Percentiles rank a stretch among this genome's conserved stretches.
Conservation (phyloP, 92 coral and sea anemone genomes). For the Actinernus sp. region DNA sequence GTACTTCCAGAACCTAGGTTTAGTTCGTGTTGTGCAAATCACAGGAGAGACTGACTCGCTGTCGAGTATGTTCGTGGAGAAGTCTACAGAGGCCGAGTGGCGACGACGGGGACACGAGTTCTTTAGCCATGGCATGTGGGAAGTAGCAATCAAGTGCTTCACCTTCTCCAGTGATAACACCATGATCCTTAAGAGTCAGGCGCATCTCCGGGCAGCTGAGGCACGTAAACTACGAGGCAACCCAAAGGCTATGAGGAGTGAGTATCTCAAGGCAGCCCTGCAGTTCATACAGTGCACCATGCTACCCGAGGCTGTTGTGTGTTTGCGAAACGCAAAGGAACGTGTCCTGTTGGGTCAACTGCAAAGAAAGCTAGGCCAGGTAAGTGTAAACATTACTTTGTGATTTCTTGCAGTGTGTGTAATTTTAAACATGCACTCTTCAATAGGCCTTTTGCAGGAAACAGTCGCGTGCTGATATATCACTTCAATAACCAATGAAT, state of each 20-base stretch:
- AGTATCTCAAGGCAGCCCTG: constrained; percentile 79
- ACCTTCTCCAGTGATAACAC: constrained; percentile 63
- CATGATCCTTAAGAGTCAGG: constrained; percentile 79
- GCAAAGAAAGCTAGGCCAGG: constrained; percentile 74
- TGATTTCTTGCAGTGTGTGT: too few relatives aligned
- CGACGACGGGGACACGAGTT: constrained; percentile 59
- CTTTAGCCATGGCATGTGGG: constrained; percentile 63
- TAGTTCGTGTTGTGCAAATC: constrained; percentile 59
- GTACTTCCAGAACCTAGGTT: constrained; percentile 76
- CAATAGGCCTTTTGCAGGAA: too few relatives aligned
- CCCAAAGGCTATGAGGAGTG: constrained; percentile 69
- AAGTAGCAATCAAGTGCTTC: constrained; percentile 86
- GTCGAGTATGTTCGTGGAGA: constrained; percentile 90
- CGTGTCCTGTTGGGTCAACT: constrained; percentile 75
- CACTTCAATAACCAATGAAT: too few relatives aligned
- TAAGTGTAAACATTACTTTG: constrained; percentile 38
- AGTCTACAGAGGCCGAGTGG: constrained; percentile 84
- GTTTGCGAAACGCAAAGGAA: constrained; percentile 82
- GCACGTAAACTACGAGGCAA: constrained; percentile 70
- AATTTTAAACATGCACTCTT: too few relatives aligned
- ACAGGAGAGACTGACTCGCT: constrained; percentile 22
- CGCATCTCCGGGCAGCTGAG: constrained; percentile 84
- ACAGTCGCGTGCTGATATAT: too few relatives aligned
- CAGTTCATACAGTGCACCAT: constrained; percentile 83
- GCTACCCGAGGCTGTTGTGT: constrained; percentile 80